Percentiles rank a stretch among this genome's conserved stretches.
Conservation (phyloP, 2,797 vertebrate genomes). For the Morelia viridis region DNA sequence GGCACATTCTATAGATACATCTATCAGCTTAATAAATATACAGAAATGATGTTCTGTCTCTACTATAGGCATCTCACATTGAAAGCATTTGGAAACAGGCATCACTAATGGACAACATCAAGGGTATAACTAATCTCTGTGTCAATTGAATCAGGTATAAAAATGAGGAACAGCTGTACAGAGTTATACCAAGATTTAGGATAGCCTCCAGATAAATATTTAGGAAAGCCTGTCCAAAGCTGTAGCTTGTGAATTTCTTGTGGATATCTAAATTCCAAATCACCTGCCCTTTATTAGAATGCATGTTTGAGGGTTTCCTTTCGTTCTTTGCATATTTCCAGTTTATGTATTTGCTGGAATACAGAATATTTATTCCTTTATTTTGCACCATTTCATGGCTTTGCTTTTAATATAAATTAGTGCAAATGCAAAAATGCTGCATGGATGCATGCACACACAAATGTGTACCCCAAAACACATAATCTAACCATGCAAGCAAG, state of each 20-base stretch:
- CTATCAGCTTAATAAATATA: background rate
- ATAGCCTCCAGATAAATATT: background rate
- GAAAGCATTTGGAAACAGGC: background rate
- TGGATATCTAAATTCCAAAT: background rate
- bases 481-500: background rate
- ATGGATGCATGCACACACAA: too few relatives aligned
- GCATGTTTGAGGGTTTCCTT: background rate
- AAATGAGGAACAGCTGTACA: background rate
- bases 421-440: background rate
- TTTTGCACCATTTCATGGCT: background rate
- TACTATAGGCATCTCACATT: background rate
- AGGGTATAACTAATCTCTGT: background rate
- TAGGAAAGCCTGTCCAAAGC: background rate
- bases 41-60: accelerated
- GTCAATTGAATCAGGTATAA: background rate
- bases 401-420: background rate
- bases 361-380: background rate
- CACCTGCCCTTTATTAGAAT: background rate
- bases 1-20: accelerated
- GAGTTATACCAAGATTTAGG: background rate
- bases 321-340: background rate
- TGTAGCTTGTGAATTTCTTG: background rate
- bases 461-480: too few relatives aligned
- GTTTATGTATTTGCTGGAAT: background rate
- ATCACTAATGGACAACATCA: background rate